Conservation (phyloP, 2,797 vertebrate species). For the Xenentodon cancila region DNA sequence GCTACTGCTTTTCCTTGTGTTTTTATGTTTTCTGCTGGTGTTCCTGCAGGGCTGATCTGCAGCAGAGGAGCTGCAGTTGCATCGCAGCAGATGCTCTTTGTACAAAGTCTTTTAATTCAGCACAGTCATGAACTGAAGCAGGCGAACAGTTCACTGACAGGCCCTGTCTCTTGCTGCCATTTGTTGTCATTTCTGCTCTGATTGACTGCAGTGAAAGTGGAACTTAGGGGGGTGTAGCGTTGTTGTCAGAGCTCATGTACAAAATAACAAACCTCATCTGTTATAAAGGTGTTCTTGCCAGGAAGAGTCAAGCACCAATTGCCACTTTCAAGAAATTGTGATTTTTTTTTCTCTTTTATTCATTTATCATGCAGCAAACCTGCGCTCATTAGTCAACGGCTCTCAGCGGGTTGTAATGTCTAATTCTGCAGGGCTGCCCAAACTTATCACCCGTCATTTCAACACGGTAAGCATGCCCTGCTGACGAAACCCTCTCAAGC, state of each 20-base stretch:
- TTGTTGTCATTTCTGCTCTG: conserved; percentile 55
- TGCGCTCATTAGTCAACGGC: conserved; percentile 77
- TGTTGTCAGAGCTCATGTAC: conserved; percentile 50
- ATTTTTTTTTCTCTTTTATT: conserved; percentile 48
- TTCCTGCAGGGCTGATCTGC: conserved; percentile 24
- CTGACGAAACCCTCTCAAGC: conserved; percentile 70
- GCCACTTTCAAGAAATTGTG: conserved; percentile 64
- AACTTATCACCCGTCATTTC: conserved; percentile 76
- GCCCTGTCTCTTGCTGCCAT: conserved; percentile 31
- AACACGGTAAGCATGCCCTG: conserved; percentile 67
- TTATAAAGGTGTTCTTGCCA: conserved; percentile 9
- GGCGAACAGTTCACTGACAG: conserved; percentile 35
- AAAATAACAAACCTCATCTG: conserved; percentile 55
- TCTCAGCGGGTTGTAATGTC: conserved; percentile 76
- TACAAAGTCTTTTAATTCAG: conserved; percentile 27
- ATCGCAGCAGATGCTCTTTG: conserved; percentile 14
- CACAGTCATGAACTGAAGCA: conserved; percentile 38
- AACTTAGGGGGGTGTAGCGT: conserved; percentile 32
- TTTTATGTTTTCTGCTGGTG: conserved; percentile 37
- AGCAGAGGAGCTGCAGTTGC: conserved; percentile 25
- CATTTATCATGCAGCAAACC: conserved; percentile 55
- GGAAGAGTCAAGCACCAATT: conserved; percentile 47
- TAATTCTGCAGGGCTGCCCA: conserved; percentile 68
- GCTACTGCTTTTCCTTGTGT: conserved; percentile 58
- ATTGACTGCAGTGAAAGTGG: conserved; percentile 50